These are phyloP conservation scores for Gymnosoma rotundatum DNA, from an alignment of 2,888 invertebrate genomes.

Conservation along the genomic window DNA sequence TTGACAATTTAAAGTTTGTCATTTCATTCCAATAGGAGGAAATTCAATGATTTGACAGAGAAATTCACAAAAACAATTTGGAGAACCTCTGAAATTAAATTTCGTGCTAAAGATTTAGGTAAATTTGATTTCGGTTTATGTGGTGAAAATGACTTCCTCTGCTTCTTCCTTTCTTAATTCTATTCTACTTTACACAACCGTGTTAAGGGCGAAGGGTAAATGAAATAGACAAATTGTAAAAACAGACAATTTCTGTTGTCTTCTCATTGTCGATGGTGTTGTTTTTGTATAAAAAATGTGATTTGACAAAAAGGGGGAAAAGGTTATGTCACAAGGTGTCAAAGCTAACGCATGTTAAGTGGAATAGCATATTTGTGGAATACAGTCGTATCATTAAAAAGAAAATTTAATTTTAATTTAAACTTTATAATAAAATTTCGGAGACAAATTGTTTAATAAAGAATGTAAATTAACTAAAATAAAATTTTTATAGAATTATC, in stretches of 20 bases:
- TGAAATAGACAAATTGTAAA: conserved; percentile 1
- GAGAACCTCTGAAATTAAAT: conserved; percentile 41
- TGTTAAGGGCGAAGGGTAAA: not conserved
- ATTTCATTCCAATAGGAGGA: conserved; percentile 34
- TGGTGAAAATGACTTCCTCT: conserved; percentile 32
- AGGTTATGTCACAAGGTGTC: conserved; percentile 55
- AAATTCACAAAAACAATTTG: conserved; percentile 29
- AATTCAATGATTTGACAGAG: conserved; percentile 54
- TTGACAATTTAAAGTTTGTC: conserved; percentile 54
- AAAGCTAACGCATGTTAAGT: conserved; percentile 44
- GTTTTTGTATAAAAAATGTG: conserved; percentile 18
- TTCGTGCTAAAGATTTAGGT: conserved; percentile 37
- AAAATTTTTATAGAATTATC: not conserved
- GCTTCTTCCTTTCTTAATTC: conserved; percentile 6
- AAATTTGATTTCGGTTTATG: conserved; percentile 63
- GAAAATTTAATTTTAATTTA: conserved; percentile 31
- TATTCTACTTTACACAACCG: not conserved
- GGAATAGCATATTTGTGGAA: conserved; percentile 38
- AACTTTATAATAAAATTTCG: conserved; percentile 18
- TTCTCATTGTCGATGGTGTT: conserved; percentile 3
- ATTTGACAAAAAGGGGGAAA: conserved; percentile 25
- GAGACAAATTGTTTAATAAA: conserved; percentile 45
- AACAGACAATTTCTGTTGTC: not conserved
- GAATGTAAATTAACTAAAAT: conserved; percentile 38
- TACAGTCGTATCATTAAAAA: conserved; percentile 44